phyloP scores from a whole-genome alignment of 2,888 invertebrate genomes.

The Dryobota labecula region DNA sequence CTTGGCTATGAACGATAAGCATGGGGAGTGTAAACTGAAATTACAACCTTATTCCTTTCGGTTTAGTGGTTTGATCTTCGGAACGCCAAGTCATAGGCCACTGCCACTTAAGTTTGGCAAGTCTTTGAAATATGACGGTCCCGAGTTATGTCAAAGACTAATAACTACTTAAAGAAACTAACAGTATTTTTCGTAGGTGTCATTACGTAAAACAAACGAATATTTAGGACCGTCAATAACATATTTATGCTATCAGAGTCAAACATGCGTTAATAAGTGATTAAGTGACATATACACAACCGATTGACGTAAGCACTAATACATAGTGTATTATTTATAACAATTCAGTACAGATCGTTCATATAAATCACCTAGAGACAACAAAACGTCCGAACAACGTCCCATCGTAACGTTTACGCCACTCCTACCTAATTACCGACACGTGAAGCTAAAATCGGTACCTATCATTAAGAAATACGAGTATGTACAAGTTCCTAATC shows the following conservation, averaged over 20 bases:
- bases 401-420: not conserved
- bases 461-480: slow-evolving; percentile 13
- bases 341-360: not conserved
- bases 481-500: slow-evolving; percentile 10
- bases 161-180: not conserved
- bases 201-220: not conserved
- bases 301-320: slow-evolving; percentile 11
- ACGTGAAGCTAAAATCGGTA: slow-evolving; percentile 2
- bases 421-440: slow-evolving; percentile 12
- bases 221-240: not conserved
- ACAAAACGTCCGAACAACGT: not conserved
- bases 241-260: not conserved
- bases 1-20: slow-evolving; percentile 13
- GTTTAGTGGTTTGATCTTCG: too few relatives aligned
- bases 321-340: slow-evolving; percentile 14
- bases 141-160: too few relatives aligned
- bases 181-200: not conserved
- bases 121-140: too few relatives aligned
- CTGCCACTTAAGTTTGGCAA: too few relatives aligned
- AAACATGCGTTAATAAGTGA: not conserved
- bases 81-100: too few relatives aligned
- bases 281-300: slow-evolving; percentile 1
- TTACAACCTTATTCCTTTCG: too few relatives aligned
- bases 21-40: not conserved
- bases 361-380: not conserved